Percentiles rank a stretch among this genome's conserved stretches.
Evolutionary conservation across 2,888 invertebrate genomes (phyloP).

Genomic region (Ramazzottius varieornatus): DNA sequence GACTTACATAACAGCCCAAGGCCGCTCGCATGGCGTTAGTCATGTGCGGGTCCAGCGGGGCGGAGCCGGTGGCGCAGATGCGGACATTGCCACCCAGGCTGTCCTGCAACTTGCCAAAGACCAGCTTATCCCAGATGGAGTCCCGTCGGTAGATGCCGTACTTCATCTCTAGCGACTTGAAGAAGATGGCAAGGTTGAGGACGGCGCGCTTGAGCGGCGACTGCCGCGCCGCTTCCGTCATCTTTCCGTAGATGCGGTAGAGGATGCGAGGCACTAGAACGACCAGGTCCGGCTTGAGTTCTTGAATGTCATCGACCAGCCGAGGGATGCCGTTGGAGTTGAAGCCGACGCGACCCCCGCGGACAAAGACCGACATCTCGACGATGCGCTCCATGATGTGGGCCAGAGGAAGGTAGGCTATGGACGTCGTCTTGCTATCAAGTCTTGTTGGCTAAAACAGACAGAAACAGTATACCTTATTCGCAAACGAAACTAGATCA

Average conservation of each 20-base stretch:
- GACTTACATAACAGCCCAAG: background rate
- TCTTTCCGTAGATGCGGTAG: conserved; percentile 26
- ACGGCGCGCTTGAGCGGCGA: background rate
- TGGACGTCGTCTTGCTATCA: conserved; percentile 8
- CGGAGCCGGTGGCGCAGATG: background rate
- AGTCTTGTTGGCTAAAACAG: background rate
- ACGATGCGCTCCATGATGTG: conserved; percentile 25
- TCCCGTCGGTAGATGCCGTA: background rate
- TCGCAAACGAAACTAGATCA: background rate
- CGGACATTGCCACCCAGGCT: background rate
- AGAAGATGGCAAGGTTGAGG: background rate
- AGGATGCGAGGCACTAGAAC: conserved; percentile 27
- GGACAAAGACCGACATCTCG: background rate
- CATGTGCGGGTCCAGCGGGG: background rate
- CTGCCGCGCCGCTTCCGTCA: conserved; percentile 9
- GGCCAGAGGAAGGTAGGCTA: conserved; percentile 27
- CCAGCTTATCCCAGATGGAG: background rate
- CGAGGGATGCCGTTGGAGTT: conserved; percentile 23
- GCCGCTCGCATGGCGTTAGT: background rate
- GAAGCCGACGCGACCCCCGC: conserved; percentile 23
- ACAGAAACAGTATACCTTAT: too few species aligned
- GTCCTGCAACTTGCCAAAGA: background rate
- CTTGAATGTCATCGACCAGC: conserved; percentile 25
- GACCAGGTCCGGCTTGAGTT: conserved; percentile 23
- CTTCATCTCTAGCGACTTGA: background rate